Conservation (phyloP, 2,888 invertebrate species). For the Melieria picta region DNA sequence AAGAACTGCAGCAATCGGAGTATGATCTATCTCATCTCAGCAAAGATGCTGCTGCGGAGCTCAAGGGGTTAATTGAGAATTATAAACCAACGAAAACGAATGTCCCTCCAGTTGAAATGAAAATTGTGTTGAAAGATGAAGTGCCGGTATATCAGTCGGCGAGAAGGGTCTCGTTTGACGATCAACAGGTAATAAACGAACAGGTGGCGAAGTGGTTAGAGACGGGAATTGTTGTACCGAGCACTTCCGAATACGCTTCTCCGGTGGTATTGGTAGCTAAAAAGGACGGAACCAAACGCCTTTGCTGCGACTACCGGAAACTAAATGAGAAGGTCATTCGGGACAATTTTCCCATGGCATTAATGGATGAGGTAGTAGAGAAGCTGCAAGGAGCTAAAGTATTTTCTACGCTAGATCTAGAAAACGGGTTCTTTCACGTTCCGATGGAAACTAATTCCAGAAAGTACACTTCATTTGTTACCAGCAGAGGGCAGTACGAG, state of each 20-base stretch:
- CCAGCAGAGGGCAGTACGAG: constrained; percentile 35
- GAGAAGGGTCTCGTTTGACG: constrained; percentile 12
- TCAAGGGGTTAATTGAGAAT: neutral
- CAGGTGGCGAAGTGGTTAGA: too few species aligned
- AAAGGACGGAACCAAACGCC: too few species aligned
- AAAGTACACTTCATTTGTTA: constrained; percentile 37
- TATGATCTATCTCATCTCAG: constrained; percentile 3
- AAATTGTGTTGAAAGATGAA: constrained; percentile 27
- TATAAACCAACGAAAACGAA: constrained; percentile 13
- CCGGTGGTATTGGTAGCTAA: too few species aligned
- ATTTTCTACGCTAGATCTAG: too few species aligned
- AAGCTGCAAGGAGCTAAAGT: constrained; percentile 28
- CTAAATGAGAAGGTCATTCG: too few species aligned
- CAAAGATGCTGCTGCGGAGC: neutral
- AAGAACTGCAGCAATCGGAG: neutral
- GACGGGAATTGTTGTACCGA: too few species aligned
- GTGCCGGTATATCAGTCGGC: constrained; percentile 22
- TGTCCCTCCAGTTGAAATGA: constrained; percentile 24
- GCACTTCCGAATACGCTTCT: too few species aligned
- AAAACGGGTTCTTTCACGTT: constrained; percentile 40
- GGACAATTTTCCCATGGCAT: too few species aligned
- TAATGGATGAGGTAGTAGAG: constrained; percentile 35
- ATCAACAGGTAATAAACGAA: constrained; percentile 40
- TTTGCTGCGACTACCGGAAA: too few species aligned
- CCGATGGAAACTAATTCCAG: constrained; percentile 29